Evolutionary conservation across 2,797 vertebrate species (phyloP).

Genomic region (Sebastes steindachneri): DNA sequence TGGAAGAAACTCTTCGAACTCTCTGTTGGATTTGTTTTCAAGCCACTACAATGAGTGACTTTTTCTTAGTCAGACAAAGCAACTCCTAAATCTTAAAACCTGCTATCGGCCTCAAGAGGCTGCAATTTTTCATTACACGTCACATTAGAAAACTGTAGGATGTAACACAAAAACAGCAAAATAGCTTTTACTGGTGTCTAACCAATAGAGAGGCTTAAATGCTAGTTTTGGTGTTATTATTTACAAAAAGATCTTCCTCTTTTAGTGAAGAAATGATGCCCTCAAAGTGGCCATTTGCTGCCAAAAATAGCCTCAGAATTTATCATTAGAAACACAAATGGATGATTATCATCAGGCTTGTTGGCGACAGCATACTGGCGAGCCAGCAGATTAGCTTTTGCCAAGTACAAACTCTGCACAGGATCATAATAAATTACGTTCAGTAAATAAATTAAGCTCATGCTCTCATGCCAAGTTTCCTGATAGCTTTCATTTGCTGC

Average conservation of each 20-base stretch:
- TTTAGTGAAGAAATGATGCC: no score
- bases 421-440: neutral
- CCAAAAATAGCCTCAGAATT: neutral
- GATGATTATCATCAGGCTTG: neutral
- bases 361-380: neutral
- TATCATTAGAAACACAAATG: neutral
- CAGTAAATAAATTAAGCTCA: neutral
- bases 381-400: neutral
- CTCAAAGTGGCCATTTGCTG: no score
- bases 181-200: no score
- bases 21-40: no score
- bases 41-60: neutral
- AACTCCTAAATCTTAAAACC: neutral
- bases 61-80: neutral
- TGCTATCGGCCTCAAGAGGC: neutral
- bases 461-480: constrained; percentile 7
- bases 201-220: no score
- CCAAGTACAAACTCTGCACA: constrained; percentile 21
- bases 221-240: no score
- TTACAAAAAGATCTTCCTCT: no score
- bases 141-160: neutral
- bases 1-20: no score
- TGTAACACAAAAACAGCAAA: no score
- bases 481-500: constrained; percentile 6
- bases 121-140: neutral